Evolutionary conservation across 2,113 vertebrate genomes (phyloP).

Genomic region (Natator depressus): DNA sequence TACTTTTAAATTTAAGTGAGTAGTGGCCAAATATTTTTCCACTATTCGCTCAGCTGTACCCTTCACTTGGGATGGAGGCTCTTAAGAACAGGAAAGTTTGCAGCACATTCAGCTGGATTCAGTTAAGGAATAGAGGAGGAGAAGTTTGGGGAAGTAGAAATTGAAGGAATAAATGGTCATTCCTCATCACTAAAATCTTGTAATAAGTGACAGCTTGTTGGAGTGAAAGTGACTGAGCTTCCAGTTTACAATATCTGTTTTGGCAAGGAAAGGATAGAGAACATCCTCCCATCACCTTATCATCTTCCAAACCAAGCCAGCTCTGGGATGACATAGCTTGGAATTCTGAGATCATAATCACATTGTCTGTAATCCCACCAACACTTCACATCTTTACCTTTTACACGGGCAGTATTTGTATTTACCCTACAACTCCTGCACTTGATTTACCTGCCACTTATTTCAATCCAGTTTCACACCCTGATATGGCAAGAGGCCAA

Average conservation of each 20-base stretch:
- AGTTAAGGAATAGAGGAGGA: not conserved
- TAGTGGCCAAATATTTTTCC: not conserved
- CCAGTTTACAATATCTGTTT: not conserved
- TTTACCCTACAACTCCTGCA: not conserved
- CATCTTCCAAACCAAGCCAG: not conserved
- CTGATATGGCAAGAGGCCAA: not conserved
- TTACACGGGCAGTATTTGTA: not conserved
- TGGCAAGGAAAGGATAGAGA: not conserved
- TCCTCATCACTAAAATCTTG: not conserved
- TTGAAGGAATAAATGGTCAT: not conserved
- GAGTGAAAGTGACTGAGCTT: not conserved
- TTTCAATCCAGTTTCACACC: not conserved
- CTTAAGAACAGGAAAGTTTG: not conserved
- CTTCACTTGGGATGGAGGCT: not conserved
- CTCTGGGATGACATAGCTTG: not conserved
- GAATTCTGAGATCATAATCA: not conserved
- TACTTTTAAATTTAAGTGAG: not conserved
- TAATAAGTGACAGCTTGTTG: not conserved
- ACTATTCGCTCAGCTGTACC: not conserved
- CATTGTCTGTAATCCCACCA: not conserved
- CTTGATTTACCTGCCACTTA: not conserved
- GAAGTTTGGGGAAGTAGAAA: not conserved
- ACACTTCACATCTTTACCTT: fast-evolving
- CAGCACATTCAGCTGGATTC: too few relatives aligned
- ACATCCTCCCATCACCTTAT: not conserved